These are phyloP conservation scores for Torymus tubicola DNA, from an alignment of 2,888 invertebrate species.

Conservation along the genomic window DNA sequence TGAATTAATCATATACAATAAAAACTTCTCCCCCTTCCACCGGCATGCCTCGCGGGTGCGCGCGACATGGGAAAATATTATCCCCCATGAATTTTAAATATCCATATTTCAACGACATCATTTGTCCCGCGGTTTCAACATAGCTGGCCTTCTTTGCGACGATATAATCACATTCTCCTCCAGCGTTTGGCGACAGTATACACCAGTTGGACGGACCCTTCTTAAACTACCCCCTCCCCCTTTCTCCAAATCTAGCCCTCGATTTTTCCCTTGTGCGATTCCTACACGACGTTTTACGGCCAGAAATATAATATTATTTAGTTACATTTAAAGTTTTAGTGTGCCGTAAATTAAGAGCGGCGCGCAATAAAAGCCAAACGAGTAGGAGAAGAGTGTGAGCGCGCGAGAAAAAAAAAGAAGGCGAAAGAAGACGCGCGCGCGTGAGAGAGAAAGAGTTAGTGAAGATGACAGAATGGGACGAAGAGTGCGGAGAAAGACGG, in stretches of 20 bases:
- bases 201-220: not conserved
- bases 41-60: not conserved
- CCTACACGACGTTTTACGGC: constrained; percentile 17
- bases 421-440: not conserved
- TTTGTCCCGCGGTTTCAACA: constrained; percentile 28
- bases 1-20: constrained; percentile 48
- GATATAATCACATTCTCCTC: constrained; percentile 38
- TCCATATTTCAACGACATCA: constrained; percentile 42
- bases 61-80: constrained; percentile 42
- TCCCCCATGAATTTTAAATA: constrained; percentile 50
- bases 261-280: constrained; percentile 9
- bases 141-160: constrained; percentile 9
- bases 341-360: constrained; percentile 46
- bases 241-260: not conserved
- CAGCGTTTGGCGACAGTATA: not conserved
- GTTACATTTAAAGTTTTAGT: constrained; percentile 54
- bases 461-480: constrained; percentile 31
- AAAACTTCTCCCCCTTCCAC: not conserved
- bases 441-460: constrained; percentile 40
- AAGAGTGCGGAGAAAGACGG: constrained; percentile 24
- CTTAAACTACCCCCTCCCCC: no score
- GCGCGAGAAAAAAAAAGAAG: constrained; percentile 10
- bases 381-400: constrained; percentile 13
- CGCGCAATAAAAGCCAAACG: constrained; percentile 43
- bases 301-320: constrained; percentile 52